Conservation (phyloP, 2,888 invertebrate species). For the Yponomeuta plumbellus region DNA sequence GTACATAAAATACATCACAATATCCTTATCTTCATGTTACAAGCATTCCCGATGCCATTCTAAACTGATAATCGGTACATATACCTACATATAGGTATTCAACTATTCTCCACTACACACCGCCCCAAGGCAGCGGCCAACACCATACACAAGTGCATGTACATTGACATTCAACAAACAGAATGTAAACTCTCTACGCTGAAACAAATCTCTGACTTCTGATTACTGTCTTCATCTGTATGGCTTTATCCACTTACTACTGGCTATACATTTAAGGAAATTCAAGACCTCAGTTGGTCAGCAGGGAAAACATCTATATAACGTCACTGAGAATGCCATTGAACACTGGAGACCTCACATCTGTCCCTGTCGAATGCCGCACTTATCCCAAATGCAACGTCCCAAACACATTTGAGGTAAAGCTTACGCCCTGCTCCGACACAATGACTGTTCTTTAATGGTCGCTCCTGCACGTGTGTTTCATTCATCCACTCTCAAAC, state of each 20-base stretch:
- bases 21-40: too few species aligned
- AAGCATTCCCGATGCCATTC: neutral
- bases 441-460: constrained; percentile 20
- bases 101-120: too few species aligned
- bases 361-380: constrained; percentile 23
- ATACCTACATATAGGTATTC: neutral
- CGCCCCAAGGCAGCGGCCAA: too few species aligned
- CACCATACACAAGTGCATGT: neutral
- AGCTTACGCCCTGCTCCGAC: constrained; percentile 22
- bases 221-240: neutral
- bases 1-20: too few species aligned
- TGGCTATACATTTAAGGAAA: neutral
- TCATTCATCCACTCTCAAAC: too few species aligned
- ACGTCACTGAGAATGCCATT: constrained; percentile 13
- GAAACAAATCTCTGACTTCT: too few species aligned
- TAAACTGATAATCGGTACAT: neutral
- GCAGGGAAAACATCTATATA: constrained; percentile 15
- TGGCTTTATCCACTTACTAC: neutral
- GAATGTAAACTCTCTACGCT: too few species aligned
- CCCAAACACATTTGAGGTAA: constrained; percentile 22
- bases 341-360: constrained; percentile 24
- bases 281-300: constrained; percentile 15
- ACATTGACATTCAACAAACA: neutral
- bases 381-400: constrained; percentile 22
- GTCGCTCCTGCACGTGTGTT: constrained; percentile 18